Percentiles rank a stretch among this genome's conserved stretches.
phyloP scores from a whole-genome alignment of 1,140 invertebrate species.

The Palaemon carinicauda region DNA sequence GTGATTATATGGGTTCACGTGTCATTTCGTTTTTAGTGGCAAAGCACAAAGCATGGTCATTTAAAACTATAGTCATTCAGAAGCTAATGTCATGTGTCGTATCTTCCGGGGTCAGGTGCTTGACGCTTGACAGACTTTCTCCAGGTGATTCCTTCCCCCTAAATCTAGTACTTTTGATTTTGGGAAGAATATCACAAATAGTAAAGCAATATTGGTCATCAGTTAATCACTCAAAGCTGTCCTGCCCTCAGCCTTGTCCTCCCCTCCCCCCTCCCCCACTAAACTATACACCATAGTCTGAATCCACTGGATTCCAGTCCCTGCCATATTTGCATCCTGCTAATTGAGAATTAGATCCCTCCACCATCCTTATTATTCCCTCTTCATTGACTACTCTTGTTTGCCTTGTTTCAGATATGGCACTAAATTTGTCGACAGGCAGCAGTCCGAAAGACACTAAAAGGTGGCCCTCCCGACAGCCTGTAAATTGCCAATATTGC shows the following conservation, averaged over 20 bases:
- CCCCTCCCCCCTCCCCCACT: not conserved
- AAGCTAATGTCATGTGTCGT: constrained; percentile 4
- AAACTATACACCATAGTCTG: too few relatives aligned
- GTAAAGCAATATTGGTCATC: not conserved
- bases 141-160: not conserved
- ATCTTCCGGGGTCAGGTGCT: not conserved
- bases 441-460: constrained; percentile 58
- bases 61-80: not conserved
- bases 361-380: constrained; percentile 43
- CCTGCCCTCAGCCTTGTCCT: constrained; percentile 29
- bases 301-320: constrained; percentile 26
- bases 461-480: constrained; percentile 60
- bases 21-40: not conserved
- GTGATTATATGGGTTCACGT: constrained; percentile 46
- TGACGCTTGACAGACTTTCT: not conserved
- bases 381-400: constrained; percentile 50
- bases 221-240: not conserved
- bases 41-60: not conserved
- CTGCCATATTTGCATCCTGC: constrained; percentile 24
- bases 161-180: not conserved
- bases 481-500: constrained; percentile 60
- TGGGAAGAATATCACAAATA: not conserved
- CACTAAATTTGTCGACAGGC: constrained; percentile 59
- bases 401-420: constrained; percentile 59
- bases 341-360: constrained; percentile 40